phyloP scores from a whole-genome alignment of 2,113 vertebrate species.

The Pseudorhombus dupliciocellatus region DNA sequence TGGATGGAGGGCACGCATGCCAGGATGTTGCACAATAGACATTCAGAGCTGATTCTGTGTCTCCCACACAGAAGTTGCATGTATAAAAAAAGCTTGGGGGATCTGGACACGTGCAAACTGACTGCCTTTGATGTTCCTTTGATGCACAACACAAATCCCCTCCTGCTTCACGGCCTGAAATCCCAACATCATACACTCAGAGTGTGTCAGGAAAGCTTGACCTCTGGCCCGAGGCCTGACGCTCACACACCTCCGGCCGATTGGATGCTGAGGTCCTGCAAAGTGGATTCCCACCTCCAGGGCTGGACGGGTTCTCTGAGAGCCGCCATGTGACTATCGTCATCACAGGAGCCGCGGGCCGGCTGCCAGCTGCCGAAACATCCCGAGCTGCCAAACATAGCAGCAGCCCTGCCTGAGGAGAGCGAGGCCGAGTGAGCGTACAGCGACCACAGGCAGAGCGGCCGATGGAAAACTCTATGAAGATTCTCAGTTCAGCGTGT shows the following conservation, averaged over 20 bases:
- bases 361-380: slow-evolving; percentile 47
- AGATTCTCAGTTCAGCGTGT: slow-evolving; percentile 60
- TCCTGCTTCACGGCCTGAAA: no score
- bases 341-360: slow-evolving; percentile 50
- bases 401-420: slow-evolving; percentile 42
- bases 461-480: slow-evolving; percentile 55
- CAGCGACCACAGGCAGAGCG: slow-evolving; percentile 39
- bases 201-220: no score
- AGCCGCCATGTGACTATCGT: slow-evolving; percentile 63
- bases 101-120: no score
- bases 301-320: slow-evolving; percentile 37
- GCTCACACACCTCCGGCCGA: slow-evolving; percentile 28
- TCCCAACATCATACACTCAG: no score
- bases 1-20: slow-evolving; percentile 11
- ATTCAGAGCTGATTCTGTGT: slow-evolving; percentile 8
- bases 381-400: slow-evolving; percentile 71
- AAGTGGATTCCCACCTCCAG: slow-evolving; percentile 35
- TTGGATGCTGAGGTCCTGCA: slow-evolving; percentile 16
- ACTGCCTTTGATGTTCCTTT: no score
- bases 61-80: background rate
- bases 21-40: slow-evolving; percentile 34
- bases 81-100: background rate
- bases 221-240: background rate
- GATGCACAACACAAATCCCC: background rate
- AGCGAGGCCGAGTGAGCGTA: slow-evolving; percentile 25